Evolutionary conservation across 2,888 invertebrate genomes (phyloP), one percentile per base, ranked within the genome.

Genomic region (Punctoribates punctum): DNA sequence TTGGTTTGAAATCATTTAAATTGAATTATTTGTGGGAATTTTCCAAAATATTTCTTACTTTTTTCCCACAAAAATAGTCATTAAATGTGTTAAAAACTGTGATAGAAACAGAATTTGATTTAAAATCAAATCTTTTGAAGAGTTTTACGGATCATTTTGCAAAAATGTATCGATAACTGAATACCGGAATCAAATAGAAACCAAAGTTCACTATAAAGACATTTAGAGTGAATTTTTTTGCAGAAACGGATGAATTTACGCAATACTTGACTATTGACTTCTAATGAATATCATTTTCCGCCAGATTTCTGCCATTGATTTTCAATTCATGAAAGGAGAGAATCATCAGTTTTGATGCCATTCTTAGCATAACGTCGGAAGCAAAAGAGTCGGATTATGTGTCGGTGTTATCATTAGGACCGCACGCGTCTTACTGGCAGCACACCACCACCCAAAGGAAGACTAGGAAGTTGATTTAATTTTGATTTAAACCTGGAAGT

Each of bases 171-270:
- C 23, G 25, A n/a, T 13, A 25, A 25, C 25, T 57, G 23, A 15
- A 25, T 57, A 8, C 57, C 57, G 23, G 25, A 57, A 57, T 57
- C 23, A 57, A 57, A 25, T 1, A 25, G 20, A 25, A 57, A 57
- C 9, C 54, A 11, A 25, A 57, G 25, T 57, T 57, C 9, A 25
- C 20, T 57, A 11, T 25, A 57, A 48, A 57, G 57, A 57, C 17
- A 54, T 54, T 54, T 54, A 20, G 11, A 54, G 2, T 54, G 5
- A 57, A 25, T 57, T 57, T 57, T 54, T 57, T n/a, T 48, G 15
- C n/a, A n/a, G 8, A 54, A 65, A 65, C 65, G 65, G 65, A 65
- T 34, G 65, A 20, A 34, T 29, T 65, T 65, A 65, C 34, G 27
- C 6, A 65, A 65, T 6, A 29, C 65, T 54, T 62, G 27, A 20